Conservation (phyloP, 2,797 vertebrate genomes). For the Hoplostethus mediterraneus region DNA sequence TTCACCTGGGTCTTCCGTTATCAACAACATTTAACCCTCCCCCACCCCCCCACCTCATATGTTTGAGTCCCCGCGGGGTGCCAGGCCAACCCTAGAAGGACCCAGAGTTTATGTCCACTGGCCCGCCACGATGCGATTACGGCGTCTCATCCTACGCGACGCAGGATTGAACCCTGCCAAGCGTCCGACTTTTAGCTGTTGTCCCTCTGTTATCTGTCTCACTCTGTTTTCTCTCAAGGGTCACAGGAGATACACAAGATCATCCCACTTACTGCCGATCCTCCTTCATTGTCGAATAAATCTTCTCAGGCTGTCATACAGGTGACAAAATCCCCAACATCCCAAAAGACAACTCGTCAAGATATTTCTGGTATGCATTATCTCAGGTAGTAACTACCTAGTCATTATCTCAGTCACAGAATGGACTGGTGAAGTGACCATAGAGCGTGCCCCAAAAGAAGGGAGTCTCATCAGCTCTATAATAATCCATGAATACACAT, state of each 20-base stretch:
- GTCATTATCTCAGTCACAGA: no score
- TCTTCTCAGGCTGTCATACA: not conserved
- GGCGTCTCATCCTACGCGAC: slow-evolving; percentile 21
- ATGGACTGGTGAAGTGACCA: not conserved
- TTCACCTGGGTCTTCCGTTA: slow-evolving; percentile 71
- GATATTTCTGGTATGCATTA: slow-evolving; percentile 31
- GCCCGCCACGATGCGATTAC: not conserved
- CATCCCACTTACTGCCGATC: slow-evolving; percentile 8
- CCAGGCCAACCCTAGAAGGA: slow-evolving; percentile 26
- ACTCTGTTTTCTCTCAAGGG: slow-evolving; percentile 18
- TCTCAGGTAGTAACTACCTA: slow-evolving; percentile 16
- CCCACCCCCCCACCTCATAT: not conserved
- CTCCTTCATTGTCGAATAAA: slow-evolving; percentile 11
- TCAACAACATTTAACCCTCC: slow-evolving; percentile 83
- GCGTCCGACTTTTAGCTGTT: not conserved
- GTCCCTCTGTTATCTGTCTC: not conserved
- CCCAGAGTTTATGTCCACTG: slow-evolving; percentile 36
- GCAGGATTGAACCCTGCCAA: slow-evolving; percentile 1
- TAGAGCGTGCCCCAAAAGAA: not conserved
- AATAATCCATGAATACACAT: slow-evolving; percentile 33
- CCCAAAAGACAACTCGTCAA: slow-evolving; percentile 3
- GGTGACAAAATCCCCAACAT: slow-evolving; percentile 2
- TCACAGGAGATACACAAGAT: slow-evolving; percentile 14
- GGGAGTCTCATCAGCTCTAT: not conserved
- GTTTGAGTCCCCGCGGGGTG: slow-evolving; percentile 16